These are phyloP conservation scores for Venustaconcha ellipsiformis DNA, from an alignment of 1,140 invertebrate genomes.

Conservation along the genomic window DNA sequence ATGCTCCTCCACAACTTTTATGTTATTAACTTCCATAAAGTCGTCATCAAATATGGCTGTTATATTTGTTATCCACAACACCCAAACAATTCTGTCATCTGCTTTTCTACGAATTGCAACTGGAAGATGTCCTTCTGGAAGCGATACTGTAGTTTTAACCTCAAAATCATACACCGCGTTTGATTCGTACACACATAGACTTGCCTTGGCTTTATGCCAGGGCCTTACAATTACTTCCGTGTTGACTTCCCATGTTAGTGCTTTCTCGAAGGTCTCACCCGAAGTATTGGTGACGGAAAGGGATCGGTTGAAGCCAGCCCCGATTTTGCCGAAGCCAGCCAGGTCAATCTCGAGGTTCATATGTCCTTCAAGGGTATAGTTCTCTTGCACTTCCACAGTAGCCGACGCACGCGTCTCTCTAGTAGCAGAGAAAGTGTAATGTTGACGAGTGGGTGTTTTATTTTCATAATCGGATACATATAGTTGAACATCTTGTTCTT, in stretches of 20 bases:
- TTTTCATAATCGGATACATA: conserved; percentile 32
- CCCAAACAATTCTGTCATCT: conserved; percentile 16
- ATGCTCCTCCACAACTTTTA: neutral
- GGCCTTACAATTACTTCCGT: conserved; percentile 19
- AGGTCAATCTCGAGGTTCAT: conserved; percentile 27
- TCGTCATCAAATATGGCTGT: conserved; percentile 14
- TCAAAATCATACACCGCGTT: conserved; percentile 11
- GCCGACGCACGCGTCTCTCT: conserved; percentile 17
- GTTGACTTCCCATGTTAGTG: conserved; percentile 25
- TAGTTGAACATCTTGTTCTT: conserved; percentile 10
- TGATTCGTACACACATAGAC: conserved; percentile 16
- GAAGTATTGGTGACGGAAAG: conserved; percentile 27
- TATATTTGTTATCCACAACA: conserved; percentile 12
- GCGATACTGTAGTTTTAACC: conserved; percentile 16
- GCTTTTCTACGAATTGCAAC: conserved; percentile 9
- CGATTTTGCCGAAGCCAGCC: conserved; percentile 18
- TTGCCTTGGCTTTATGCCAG: conserved; percentile 18
- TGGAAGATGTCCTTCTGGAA: conserved; percentile 13
- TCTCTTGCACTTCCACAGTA: conserved; percentile 30
- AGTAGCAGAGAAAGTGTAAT: conserved; percentile 19
- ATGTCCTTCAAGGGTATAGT: conserved; percentile 25
- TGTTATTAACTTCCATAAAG: conserved; percentile 2
- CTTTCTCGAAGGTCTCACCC: conserved; percentile 16
- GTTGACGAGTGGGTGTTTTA: conserved; percentile 9
- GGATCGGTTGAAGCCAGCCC: conserved; percentile 7